phyloP scores from a whole-genome alignment of 2,888 invertebrate genomes.

The Poecilobothrus nobilitatus region DNA sequence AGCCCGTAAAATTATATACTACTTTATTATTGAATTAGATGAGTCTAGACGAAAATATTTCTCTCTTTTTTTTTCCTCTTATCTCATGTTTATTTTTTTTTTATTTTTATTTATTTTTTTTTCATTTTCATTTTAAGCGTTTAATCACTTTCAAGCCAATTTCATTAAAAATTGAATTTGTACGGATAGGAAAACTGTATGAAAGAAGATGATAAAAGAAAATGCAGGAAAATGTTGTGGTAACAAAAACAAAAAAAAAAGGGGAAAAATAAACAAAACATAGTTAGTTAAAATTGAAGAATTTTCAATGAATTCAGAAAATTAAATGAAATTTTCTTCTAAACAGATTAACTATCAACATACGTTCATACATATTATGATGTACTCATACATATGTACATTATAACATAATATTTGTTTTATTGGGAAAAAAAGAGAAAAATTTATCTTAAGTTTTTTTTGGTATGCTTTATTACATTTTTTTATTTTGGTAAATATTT shows the following conservation, averaged over 20 bases:
- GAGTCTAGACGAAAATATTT: not conserved
- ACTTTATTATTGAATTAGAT: not conserved
- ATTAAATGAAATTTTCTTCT: not conserved
- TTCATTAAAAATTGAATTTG: not conserved
- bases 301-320: not conserved
- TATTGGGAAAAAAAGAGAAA: no score
- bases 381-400: no score
- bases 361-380: no score
- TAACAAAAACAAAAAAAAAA: not conserved
- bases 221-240: not conserved
- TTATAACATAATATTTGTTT: no score
- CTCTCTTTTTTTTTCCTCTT: not conserved
- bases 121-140: not conserved
- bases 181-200: not conserved
- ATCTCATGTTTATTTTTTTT: not conserved
- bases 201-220: not conserved
- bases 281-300: not conserved
- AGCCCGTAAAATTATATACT: not conserved
- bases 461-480: no score
- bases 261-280: not conserved
- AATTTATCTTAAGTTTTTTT: no score
- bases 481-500: no score
- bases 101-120: no score
- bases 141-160: constrained; percentile 1
- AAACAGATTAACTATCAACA: not conserved